Conservation (phyloP, 2,797 vertebrate genomes). For the Pristis pectinata region DNA sequence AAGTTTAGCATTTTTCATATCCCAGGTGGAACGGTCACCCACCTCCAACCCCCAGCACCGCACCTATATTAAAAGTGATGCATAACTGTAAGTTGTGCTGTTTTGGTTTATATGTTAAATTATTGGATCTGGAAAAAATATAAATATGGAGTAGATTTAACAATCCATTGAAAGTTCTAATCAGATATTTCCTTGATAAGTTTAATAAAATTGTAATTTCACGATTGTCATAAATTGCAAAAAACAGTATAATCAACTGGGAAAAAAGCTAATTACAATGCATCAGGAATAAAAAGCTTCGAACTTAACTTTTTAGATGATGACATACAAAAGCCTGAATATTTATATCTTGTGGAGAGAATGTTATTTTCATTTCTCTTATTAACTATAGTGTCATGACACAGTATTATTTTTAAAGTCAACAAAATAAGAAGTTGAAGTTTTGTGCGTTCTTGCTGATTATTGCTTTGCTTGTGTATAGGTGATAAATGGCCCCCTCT, state of each 20-base stretch:
- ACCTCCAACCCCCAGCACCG: too few relatives aligned
- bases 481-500: slow-evolving; percentile 17
- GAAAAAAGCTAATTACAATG: background rate
- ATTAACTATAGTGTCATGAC: background rate
- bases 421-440: slow-evolving; percentile 19
- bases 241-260: background rate
- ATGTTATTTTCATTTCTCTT: slow-evolving; percentile 15
- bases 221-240: background rate
- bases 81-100: background rate
- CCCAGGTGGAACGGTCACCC: too few relatives aligned
- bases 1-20: too few relatives aligned
- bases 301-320: background rate
- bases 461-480: background rate
- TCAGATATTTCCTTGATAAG: background rate
- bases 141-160: background rate
- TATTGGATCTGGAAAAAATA: background rate
- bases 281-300: background rate
- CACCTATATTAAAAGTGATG: background rate
- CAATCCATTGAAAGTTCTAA: background rate
- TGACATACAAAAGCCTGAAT: background rate
- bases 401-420: slow-evolving; percentile 13
- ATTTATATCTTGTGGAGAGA: background rate
- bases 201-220: background rate
- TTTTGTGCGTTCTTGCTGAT: background rate
- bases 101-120: background rate